Conservation (phyloP, 1,140 invertebrate species). For the Drosophila trapezifrons region DNA sequence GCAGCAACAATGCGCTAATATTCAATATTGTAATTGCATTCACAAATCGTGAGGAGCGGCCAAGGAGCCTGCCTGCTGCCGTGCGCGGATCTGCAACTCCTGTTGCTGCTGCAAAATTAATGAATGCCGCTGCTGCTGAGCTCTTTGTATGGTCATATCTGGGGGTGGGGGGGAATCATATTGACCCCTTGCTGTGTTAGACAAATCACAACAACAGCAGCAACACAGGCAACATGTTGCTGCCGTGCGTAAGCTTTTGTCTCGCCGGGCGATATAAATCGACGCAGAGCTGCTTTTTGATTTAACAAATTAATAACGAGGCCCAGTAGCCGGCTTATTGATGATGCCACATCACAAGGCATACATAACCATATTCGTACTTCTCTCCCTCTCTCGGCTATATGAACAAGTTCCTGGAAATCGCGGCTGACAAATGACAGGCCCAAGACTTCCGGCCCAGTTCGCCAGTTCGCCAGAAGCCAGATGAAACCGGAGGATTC, state of each 20-base stretch:
- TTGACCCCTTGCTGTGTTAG: constrained; percentile 83
- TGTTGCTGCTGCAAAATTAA: constrained; percentile 71
- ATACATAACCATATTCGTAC: constrained; percentile 18
- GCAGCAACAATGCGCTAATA: constrained; percentile 81
- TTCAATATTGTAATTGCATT: constrained; percentile 83
- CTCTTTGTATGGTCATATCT: constrained; percentile 60
- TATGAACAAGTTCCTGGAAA: constrained; percentile 61
- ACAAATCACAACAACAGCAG: constrained; percentile 78
- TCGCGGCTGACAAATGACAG: constrained; percentile 73
- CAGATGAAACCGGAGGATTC: constrained; percentile 15
- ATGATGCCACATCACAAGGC: constrained; percentile 64
- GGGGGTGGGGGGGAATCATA: constrained; percentile 39
- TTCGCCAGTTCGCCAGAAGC: constrained; percentile 74
- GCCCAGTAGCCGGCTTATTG: constrained; percentile 76
- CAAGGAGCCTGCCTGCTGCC: constrained; percentile 29
- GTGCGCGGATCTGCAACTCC: constrained; percentile 25
- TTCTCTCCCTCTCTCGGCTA: constrained; percentile 6
- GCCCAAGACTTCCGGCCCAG: constrained; percentile 74
- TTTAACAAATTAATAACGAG: constrained; percentile 82
- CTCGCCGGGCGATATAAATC: constrained; percentile 71
- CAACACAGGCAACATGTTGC: constrained; percentile 52
- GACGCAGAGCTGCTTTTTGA: constrained; percentile 71
- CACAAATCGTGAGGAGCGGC: constrained; percentile 70
- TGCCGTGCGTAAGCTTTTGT: constrained; percentile 74
- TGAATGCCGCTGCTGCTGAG: constrained; percentile 65